These are phyloP conservation scores for Gymnopithys bicolor DNA, from an alignment of 2,797 vertebrate genomes.

Conservation along the genomic window DNA sequence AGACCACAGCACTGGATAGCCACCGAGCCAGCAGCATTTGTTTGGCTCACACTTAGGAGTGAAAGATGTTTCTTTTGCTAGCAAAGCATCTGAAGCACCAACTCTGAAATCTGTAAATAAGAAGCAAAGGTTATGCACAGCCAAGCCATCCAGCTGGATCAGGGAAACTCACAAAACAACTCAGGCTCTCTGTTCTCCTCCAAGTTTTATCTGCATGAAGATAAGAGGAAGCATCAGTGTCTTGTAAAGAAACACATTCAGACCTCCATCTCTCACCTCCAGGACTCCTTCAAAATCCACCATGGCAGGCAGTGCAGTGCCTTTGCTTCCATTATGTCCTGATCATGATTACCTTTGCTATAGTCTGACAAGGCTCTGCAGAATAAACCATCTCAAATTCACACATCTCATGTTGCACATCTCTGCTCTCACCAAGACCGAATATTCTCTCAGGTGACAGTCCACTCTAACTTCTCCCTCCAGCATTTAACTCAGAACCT, in stretches of 20 bases:
- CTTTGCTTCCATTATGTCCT: neutral
- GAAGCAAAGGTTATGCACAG: conserved; percentile 6
- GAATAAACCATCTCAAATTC: neutral
- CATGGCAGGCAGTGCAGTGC: neutral
- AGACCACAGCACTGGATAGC: rapidly evolving
- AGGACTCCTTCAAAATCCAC: neutral
- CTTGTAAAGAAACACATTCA: neutral
- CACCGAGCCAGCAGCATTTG: neutral
- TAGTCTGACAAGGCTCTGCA: neutral
- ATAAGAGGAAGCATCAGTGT: neutral
- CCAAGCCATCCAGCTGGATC: neutral
- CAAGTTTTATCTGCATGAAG: neutral
- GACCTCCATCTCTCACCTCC: neutral
- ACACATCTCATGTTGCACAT: neutral
- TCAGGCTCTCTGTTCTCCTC: neutral
- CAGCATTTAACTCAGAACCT: neutral
- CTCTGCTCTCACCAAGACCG: neutral
- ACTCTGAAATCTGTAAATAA: neutral
- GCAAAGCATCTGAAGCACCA: neutral
- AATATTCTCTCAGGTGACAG: neutral
- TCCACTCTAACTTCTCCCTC: neutral
- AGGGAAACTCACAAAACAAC: neutral
- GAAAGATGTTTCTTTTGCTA: neutral
- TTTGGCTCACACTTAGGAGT: neutral
- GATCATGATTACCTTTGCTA: neutral